Percentiles rank a stretch among this genome's conserved stretches.
Conservation (phyloP, 2,113 vertebrate genomes). For the human (Homo sapiens) region DNA sequence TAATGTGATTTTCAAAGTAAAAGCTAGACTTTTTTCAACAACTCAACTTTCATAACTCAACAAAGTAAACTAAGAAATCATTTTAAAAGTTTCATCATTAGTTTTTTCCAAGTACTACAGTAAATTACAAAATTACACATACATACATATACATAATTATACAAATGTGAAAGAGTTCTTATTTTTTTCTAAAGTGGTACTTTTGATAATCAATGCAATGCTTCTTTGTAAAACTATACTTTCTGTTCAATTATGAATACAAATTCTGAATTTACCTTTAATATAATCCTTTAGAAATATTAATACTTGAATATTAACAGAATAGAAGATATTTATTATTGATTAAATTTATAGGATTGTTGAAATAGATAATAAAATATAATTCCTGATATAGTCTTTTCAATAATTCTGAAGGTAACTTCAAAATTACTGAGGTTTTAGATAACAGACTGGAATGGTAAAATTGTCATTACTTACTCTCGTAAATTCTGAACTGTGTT, state of each 20-base stretch:
- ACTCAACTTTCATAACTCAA: constrained; percentile 14
- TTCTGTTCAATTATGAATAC: constrained; percentile 31
- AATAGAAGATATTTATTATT: background rate
- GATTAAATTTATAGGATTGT: constrained; percentile 6
- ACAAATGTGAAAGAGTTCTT: background rate
- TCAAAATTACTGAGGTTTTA: constrained; percentile 51
- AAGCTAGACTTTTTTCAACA: constrained; percentile 13
- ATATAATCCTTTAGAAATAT: constrained; percentile 41
- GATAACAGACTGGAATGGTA: background rate
- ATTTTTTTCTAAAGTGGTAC: background rate
- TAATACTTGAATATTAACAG: constrained; percentile 11
- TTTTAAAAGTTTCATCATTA: constrained; percentile 15
- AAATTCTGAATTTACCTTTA: constrained; percentile 45
- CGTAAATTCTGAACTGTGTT: constrained; percentile 93
- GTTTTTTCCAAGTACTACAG: background rate
- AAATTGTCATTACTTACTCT: constrained; percentile 90
- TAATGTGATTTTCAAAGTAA: constrained; percentile 37
- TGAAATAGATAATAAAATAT: constrained; percentile 33
- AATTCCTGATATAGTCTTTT: constrained; percentile 19
- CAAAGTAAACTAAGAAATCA: constrained; percentile 12
- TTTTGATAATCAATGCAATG: constrained; percentile 22
- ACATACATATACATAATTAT: background rate
- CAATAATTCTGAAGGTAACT: background rate
- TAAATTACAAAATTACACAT: constrained; percentile 40
- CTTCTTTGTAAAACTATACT: constrained; percentile 1